phyloP scores from a whole-genome alignment of 2,797 vertebrate genomes.

The Hafferia zeledoni region DNA sequence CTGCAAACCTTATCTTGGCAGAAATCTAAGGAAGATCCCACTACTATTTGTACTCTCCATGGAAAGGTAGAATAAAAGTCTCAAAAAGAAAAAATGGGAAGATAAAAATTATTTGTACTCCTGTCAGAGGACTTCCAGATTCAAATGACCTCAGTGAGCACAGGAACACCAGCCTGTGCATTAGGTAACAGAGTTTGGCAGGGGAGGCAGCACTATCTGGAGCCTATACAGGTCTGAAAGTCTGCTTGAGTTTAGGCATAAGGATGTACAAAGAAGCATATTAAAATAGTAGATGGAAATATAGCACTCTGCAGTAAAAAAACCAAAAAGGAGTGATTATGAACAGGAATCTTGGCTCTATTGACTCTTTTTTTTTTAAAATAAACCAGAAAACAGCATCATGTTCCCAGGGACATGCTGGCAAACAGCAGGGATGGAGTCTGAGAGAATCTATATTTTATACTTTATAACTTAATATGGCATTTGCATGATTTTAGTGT shows the following conservation, averaged over 20 bases:
- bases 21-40: not conserved
- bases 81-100: not conserved
- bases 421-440: constrained; percentile 16
- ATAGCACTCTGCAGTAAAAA: not conserved
- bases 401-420: constrained; percentile 53
- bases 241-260: constrained; percentile 5
- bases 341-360: constrained; percentile 55
- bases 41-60: not conserved
- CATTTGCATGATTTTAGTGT: constrained; percentile 15
- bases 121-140: not conserved
- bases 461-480: constrained; percentile 48
- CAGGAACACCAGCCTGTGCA: not conserved
- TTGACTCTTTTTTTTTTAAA: not conserved
- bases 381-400: constrained; percentile 9
- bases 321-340: constrained; percentile 35
- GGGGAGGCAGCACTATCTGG: not conserved
- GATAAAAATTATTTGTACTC: not conserved
- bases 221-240: not conserved
- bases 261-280: not conserved
- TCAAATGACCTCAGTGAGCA: not conserved
- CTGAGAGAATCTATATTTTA: constrained; percentile 37
- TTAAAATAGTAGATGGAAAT: constrained; percentile 48
- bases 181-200: not conserved
- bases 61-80: not conserved
- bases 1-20: not conserved